Evolutionary conservation across 2,888 invertebrate genomes (phyloP).

Genomic region (Ornithoptera alexandrae): DNA sequence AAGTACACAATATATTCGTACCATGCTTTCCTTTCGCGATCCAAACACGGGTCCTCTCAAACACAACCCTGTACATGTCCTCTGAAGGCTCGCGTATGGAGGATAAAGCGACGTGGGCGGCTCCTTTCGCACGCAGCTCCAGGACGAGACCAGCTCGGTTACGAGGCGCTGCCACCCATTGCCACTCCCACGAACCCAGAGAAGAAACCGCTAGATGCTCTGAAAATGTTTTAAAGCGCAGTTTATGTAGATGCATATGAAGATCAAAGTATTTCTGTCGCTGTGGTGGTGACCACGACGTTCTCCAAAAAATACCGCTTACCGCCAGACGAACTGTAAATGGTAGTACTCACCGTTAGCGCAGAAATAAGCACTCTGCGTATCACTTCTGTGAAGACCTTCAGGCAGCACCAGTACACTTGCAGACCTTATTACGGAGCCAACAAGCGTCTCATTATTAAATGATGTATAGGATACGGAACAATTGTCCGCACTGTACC

Average conservation of each 20-base stretch:
- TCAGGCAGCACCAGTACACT: constrained; percentile 82
- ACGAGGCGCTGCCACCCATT: constrained; percentile 83
- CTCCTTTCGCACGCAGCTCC: constrained; percentile 78
- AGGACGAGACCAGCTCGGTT: constrained; percentile 82
- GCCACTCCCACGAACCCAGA: constrained; percentile 82
- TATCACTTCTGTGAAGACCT: constrained; percentile 82
- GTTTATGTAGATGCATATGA: too few relatives aligned
- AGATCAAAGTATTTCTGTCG: too few relatives aligned
- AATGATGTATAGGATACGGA: constrained; percentile 79
- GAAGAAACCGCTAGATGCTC: constrained; percentile 83
- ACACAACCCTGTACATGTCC: constrained; percentile 82
- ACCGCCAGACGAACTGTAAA: not conserved
- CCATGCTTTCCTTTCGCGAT: constrained; percentile 84
- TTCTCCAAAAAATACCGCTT: too few relatives aligned
- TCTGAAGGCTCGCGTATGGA: constrained; percentile 77
- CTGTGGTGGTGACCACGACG: too few relatives aligned
- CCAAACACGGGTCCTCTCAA: constrained; percentile 82
- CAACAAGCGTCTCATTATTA: constrained; percentile 81
- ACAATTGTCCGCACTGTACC: constrained; percentile 83
- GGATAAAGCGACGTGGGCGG: constrained; percentile 81
- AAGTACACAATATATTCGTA: constrained; percentile 38
- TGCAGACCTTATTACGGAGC: constrained; percentile 81
- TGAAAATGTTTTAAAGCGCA: constrained; percentile 48
- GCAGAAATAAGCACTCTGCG: constrained; percentile 85
- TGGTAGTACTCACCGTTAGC: constrained; percentile 78